Evolutionary conservation across 1,140 invertebrate genomes (phyloP).

Genomic region (Drosophila eugracilis): DNA sequence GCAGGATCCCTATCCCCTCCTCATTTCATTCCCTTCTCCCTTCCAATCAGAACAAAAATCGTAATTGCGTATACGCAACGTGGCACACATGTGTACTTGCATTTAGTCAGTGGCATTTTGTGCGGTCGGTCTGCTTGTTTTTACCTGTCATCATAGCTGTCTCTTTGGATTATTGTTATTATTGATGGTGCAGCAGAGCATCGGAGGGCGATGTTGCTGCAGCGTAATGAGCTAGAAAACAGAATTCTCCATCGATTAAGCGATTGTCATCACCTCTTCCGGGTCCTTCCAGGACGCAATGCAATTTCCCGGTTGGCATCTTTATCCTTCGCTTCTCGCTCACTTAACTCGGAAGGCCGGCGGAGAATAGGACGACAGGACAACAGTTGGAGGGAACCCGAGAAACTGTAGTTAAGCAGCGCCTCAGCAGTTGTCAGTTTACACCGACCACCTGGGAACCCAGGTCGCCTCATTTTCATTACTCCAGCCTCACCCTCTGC

Average conservation of each 20-base stretch:
- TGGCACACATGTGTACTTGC: conserved; percentile 22
- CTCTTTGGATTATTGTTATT: conserved; percentile 49
- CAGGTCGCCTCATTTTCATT: conserved; percentile 51
- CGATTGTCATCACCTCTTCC: conserved; percentile 30
- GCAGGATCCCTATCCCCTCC: not conserved
- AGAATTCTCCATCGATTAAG: conserved; percentile 25
- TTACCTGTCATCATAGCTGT: conserved; percentile 29
- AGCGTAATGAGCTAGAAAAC: conserved; percentile 31
- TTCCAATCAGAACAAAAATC: conserved; percentile 11
- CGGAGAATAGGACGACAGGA: not conserved
- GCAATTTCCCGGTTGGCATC: conserved; percentile 41
- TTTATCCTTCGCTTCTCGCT: conserved; percentile 41
- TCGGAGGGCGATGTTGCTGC: not conserved
- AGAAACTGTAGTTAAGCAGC: conserved; percentile 42
- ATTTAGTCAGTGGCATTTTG: conserved; percentile 6
- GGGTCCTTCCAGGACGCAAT: conserved; percentile 16
- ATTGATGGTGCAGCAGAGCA: conserved; percentile 33
- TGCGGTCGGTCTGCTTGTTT: conserved; percentile 13
- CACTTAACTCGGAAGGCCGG: conserved; percentile 52
- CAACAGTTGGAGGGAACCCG: too few species aligned
- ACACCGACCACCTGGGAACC: conserved; percentile 17
- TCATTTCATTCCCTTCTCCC: too few species aligned
- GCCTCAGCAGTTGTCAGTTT: conserved; percentile 51
- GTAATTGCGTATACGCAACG: conserved; percentile 66
- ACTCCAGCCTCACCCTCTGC: conserved; percentile 13